Evolutionary conservation across 1,140 invertebrate species (phyloP).

Genomic region (Trachymyrmex septentrionalis): DNA sequence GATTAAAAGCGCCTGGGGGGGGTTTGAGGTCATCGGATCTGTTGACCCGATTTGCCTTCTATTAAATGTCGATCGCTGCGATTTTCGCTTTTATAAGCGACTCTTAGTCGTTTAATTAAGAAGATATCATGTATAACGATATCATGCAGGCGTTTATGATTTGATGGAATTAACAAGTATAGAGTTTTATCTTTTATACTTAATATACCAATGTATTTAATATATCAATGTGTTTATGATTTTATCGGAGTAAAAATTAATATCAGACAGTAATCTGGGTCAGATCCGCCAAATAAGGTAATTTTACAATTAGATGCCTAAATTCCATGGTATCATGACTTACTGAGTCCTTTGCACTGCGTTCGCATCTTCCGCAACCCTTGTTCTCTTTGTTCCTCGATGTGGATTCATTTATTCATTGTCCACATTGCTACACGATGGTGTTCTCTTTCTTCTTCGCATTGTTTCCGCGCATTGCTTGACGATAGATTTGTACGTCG

Average conservation of each 20-base stretch:
- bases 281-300: background rate
- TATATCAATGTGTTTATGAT: conserved; percentile 1
- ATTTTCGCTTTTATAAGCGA: background rate
- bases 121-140: background rate
- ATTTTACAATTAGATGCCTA: background rate
- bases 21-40: conserved; percentile 50
- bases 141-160: background rate
- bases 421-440: conserved; percentile 82
- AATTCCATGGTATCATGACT: conserved; percentile 14
- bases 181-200: background rate
- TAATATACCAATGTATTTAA: too few relatives aligned
- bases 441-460: conserved; percentile 76
- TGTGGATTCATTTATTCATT: conserved; percentile 79
- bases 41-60: conserved; percentile 21
- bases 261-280: background rate
- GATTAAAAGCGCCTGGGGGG: conserved; percentile 57
- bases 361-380: background rate
- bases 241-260: background rate
- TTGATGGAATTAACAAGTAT: background rate
- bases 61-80: conserved; percentile 17
- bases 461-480: conserved; percentile 84
- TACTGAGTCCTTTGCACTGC: background rate
- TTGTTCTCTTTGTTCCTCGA: conserved; percentile 43
- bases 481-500: conserved; percentile 73
- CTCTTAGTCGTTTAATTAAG: conserved; percentile 32